Percentiles rank a stretch among this genome's conserved stretches.
Evolutionary conservation across 2,113 vertebrate species (phyloP).

Genomic region (Lycocorax pyrrhopterus): DNA sequence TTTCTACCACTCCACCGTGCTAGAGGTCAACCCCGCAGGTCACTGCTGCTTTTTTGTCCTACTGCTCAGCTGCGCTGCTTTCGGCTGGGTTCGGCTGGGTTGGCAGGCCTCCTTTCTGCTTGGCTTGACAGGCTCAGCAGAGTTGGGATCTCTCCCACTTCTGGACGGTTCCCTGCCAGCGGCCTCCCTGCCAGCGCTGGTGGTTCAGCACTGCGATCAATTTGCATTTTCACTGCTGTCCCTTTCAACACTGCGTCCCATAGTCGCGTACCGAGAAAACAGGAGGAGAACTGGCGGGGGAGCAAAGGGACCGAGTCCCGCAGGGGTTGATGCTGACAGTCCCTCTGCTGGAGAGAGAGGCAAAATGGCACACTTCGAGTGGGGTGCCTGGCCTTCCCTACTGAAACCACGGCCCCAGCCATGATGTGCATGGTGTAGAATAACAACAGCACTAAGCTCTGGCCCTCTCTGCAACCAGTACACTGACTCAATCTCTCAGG

Average conservation of each 20-base stretch:
- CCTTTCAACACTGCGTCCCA: accelerated
- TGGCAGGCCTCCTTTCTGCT: background rate
- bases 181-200: accelerated
- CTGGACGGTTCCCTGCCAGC: background rate
- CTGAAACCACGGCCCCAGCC: background rate
- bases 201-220: accelerated
- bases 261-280: accelerated
- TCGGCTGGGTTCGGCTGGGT: accelerated
- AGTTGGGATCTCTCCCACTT: background rate
- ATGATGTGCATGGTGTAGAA: background rate
- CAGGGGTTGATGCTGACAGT: background rate
- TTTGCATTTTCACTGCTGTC: accelerated
- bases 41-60: background rate
- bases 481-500: background rate
- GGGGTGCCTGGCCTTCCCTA: background rate
- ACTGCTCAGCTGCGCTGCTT: background rate
- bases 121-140: accelerated
- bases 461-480: background rate
- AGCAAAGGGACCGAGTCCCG: accelerated
- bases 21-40: background rate
- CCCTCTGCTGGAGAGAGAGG: background rate
- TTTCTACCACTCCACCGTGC: accelerated
- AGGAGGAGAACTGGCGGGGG: accelerated
- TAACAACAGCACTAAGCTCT: background rate
- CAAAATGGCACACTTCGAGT: accelerated